phyloP scores from a whole-genome alignment of 2,113 vertebrate species.

The Plestiodon gilberti region DNA sequence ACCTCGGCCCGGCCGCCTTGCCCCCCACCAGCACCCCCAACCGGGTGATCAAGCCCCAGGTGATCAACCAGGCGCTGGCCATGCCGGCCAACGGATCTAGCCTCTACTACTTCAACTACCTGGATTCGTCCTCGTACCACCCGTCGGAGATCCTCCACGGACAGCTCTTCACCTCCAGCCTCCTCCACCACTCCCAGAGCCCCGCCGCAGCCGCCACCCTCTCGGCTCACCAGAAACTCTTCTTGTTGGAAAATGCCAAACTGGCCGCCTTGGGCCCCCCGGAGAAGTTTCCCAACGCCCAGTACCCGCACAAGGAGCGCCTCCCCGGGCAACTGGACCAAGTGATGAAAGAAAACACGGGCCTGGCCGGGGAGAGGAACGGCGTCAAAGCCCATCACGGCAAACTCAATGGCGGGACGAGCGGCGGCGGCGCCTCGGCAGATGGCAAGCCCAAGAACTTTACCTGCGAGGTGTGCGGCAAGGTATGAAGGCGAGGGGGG shows the following conservation, averaged over 20 bases:
- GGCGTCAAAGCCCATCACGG: constrained; percentile 79
- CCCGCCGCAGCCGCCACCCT: constrained; percentile 81
- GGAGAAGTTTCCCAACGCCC: constrained; percentile 88
- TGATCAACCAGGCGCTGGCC: constrained; percentile 90
- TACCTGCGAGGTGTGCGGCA: constrained; percentile 98
- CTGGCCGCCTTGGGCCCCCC: constrained; percentile 77
- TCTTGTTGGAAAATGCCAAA: constrained; percentile 92
- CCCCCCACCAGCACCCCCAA: constrained; percentile 38
- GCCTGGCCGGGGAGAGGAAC: constrained; percentile 80
- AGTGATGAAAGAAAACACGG: constrained; percentile 91
- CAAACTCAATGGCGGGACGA: constrained; percentile 74
- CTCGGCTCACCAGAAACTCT: constrained; percentile 90
- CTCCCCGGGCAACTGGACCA: constrained; percentile 94
- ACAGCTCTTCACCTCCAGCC: constrained; percentile 87
- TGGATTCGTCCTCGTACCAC: constrained; percentile 92
- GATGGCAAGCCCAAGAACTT: constrained; percentile 97
- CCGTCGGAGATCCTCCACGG: constrained; percentile 89
- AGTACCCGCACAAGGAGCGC: constrained; percentile 92
- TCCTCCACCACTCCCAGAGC: constrained; percentile 80
- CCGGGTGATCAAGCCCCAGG: constrained; percentile 95
- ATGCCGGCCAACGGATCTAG: constrained; percentile 85
- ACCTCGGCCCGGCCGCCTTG: constrained; percentile 72
- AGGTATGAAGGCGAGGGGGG: constrained; percentile 79
- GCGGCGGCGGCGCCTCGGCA: constrained; percentile 42
- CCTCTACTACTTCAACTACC: constrained; percentile 96